Evolutionary conservation across 92 coral and sea anemone genomes (phyloP), one percentile per base, ranked within the genome.

Genomic region (Epizoanthus stellaris): DNA sequence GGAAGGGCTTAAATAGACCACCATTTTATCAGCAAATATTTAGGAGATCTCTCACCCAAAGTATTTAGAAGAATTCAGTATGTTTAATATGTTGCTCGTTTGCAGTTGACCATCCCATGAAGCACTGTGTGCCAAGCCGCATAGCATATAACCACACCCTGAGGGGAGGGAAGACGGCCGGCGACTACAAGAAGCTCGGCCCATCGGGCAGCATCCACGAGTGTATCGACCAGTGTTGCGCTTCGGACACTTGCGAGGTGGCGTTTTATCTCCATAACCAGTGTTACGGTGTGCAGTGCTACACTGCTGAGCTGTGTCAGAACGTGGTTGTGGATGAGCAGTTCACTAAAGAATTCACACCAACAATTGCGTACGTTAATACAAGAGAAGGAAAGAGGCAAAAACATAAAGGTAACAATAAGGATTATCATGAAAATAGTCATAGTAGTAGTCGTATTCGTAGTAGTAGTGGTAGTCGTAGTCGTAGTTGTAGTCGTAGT

Each of bases 271-370:
- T 95, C 16, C 88, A 97, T 67, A 80, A 81, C 57, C 92, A 81
- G 52, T 97, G 99, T 74, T 90, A 97, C 61, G 91, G 97, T 0
- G 97, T 97, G 4, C 94, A 93, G 72, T 97, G 99, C 74, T 97
- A 92, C 80, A 91, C 98, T 15, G 97, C 93, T 40, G 99, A 94
- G 66, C 88, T 97, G 67, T 97, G 99, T 70, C 98, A 95, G 85
- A 94, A 92, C 70, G 84, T 90, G 3, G 95, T 92, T 7, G 85
- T 92, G 3, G 92, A 85, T 23, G 70, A 85, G 34, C 83, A 79
- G 61, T 79, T 79, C 43, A 86, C 85, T 3, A 93, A 90, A 64
- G 82, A 81, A 5, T 90, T 94, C 62, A 94, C 91, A n/a, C 95
- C 95, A 3, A 88, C 94, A 5, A 81, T 97, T 58, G 93, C 95